These are phyloP conservation scores for Lutraria rhynchaena DNA, from an alignment of 1,140 invertebrate genomes.

Conservation along the genomic window DNA sequence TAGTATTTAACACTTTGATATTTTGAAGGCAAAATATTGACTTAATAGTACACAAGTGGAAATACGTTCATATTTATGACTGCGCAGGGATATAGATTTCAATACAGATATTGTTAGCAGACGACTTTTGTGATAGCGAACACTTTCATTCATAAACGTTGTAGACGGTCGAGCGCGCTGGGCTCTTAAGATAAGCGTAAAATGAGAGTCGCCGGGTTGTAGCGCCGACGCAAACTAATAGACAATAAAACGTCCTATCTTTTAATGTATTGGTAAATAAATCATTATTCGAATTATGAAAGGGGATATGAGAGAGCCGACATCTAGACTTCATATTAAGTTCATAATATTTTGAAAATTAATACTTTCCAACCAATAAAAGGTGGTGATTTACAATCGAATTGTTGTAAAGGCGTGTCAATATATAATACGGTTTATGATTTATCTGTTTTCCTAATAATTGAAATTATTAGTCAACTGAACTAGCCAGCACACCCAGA, in stretches of 20 bases:
- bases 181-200: conserved; percentile 26
- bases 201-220: neutral
- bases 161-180: conserved; percentile 21
- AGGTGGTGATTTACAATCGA: neutral
- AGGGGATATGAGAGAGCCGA: conserved; percentile 14
- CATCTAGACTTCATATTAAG: conserved; percentile 4
- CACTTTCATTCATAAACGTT: conserved; percentile 26
- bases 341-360: conserved; percentile 40
- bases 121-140: no score
- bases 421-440: no score
- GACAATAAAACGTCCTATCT: conserved; percentile 40
- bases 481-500: no score
- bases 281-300: conserved; percentile 50
- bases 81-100: no score
- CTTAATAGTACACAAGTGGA: no score
- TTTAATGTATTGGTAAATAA: conserved; percentile 23
- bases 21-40: no score
- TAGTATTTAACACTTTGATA: no score
- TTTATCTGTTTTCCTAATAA: no score
- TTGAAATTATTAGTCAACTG: no score
- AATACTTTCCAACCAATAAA: conserved; percentile 14
- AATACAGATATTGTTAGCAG: no score
- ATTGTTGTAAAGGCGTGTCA: conserved; percentile 4
- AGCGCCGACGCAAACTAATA: conserved; percentile 8
- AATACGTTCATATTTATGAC: no score